Conservation (phyloP, 2,113 vertebrate species). For the Triplophysa siluroides region DNA sequence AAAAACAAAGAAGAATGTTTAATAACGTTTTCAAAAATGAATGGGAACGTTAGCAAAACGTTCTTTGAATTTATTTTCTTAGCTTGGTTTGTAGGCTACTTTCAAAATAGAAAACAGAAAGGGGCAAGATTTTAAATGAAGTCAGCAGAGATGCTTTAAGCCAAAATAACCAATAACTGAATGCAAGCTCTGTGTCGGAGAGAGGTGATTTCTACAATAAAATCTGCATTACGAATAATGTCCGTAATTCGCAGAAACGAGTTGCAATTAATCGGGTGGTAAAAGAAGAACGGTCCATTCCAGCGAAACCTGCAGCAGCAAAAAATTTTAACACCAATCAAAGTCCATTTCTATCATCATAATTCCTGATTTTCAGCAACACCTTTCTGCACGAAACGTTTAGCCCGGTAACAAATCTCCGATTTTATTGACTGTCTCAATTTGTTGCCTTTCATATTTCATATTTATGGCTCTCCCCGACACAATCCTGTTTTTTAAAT, state of each 20-base stretch:
- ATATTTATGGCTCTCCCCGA: slow-evolving; percentile 86
- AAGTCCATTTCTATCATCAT: slow-evolving; percentile 88
- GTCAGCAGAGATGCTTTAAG: slow-evolving; percentile 70
- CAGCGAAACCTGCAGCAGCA: slow-evolving; percentile 64
- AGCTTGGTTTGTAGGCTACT: neutral
- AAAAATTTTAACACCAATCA: slow-evolving; percentile 87
- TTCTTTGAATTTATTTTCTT: no score
- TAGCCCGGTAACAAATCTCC: slow-evolving; percentile 84
- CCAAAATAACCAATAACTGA: slow-evolving; percentile 80
- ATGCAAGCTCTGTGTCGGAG: slow-evolving; percentile 70
- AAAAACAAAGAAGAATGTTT: no score
- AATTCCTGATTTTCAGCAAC: slow-evolving; percentile 82
- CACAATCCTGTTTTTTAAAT: slow-evolving; percentile 83
- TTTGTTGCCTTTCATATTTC: slow-evolving; percentile 90
- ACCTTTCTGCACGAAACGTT: slow-evolving; percentile 77
- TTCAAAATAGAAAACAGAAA: slow-evolving; percentile 21
- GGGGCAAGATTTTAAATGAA: neutral
- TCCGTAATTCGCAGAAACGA: slow-evolving; percentile 63
- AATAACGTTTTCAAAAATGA: no score
- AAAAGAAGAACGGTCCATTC: slow-evolving; percentile 74
- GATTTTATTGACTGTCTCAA: slow-evolving; percentile 91
- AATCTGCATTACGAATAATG: slow-evolving; percentile 76
- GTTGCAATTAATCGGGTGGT: slow-evolving; percentile 76
- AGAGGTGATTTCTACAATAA: slow-evolving; percentile 76
- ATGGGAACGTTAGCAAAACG: no score